These are phyloP conservation scores for Brienomyrus brachyistius DNA, from an alignment of 2,113 vertebrate genomes.

Conservation along the genomic window DNA sequence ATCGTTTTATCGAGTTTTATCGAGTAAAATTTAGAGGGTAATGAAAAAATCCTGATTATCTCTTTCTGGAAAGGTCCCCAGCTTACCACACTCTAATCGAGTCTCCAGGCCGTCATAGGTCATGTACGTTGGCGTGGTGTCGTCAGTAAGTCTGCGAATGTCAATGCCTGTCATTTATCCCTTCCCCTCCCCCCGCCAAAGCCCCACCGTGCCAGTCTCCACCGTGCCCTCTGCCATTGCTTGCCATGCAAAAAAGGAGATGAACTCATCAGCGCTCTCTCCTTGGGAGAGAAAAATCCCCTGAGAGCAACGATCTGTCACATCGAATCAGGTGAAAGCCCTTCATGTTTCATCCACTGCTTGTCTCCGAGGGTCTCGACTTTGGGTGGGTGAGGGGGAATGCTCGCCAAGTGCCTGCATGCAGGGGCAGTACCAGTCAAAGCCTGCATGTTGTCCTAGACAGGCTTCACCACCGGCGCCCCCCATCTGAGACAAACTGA, in stretches of 20 bases:
- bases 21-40: not conserved
- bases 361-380: not conserved
- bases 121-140: not conserved
- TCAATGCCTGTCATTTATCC: not conserved
- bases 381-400: not conserved
- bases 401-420: not conserved
- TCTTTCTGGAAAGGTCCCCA: not conserved
- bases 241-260: not conserved
- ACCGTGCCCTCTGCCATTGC: not conserved
- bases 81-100: not conserved
- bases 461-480: not conserved
- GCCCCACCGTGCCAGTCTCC: not conserved
- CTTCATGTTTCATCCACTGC: not conserved
- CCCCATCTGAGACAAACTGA: not conserved
- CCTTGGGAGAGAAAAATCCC: not conserved
- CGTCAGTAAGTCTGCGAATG: not conserved
- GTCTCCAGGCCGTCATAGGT: not conserved
- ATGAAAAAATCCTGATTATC: not conserved
- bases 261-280: not conserved
- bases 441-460: not conserved
- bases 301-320: not conserved
- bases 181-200: not conserved
- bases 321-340: not conserved
- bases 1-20: not conserved
- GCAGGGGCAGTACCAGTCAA: not conserved